Evolutionary conservation across 2,797 vertebrate genomes (phyloP), one percentile per base, ranked within the genome.

Genomic region (Parambassis ranga): DNA sequence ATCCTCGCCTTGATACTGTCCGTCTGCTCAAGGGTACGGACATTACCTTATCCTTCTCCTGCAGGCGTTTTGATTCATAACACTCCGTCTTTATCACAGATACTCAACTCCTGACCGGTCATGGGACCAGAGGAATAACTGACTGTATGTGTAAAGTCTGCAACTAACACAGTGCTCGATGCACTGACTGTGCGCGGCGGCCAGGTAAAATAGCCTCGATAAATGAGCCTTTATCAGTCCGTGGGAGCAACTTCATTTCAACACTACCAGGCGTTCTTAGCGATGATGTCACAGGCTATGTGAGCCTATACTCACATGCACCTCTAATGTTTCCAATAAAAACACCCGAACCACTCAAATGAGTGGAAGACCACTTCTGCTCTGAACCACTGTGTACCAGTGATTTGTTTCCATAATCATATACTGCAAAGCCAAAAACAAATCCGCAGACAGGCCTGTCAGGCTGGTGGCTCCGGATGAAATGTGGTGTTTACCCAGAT

Each of bases 401-500:
- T 87, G 53, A 83, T 85, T 85, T 82, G 58, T 80, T 70, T 82
- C 57, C 46, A 44, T 76, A 61, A 76, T 72, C 65, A 68, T 33
- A 63, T 24, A 65, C 57, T 67, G 53, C 36, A 68, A 58, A 77
- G 56, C 75, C 67, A 78, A 75, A n/a, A 82, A 77, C 71, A 78
- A 72, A 81, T 74, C 66, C 37, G 67, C 83, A 90, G 67, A 74
- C 72, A 75, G 75, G 68, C 73, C 74, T 56, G 71, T 76, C 73
- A 71, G 75, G 80, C 79, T 68, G 53, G 44, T 79, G 81, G 75
- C 77, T 85, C 70, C 67, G 50, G 60, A 85, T 86, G 77, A 86
- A 89, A 86, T 71, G 65, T 66, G 71, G 60, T 85, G 80, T 89
- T 90, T 88, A 81, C 83, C 38, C 18, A 67, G 53, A 78, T 65